Percentiles rank a stretch among this genome's conserved stretches.
Conservation (phyloP, 35 echinoderm and acorn worm genomes). For the Ophiothrix spiculata region DNA sequence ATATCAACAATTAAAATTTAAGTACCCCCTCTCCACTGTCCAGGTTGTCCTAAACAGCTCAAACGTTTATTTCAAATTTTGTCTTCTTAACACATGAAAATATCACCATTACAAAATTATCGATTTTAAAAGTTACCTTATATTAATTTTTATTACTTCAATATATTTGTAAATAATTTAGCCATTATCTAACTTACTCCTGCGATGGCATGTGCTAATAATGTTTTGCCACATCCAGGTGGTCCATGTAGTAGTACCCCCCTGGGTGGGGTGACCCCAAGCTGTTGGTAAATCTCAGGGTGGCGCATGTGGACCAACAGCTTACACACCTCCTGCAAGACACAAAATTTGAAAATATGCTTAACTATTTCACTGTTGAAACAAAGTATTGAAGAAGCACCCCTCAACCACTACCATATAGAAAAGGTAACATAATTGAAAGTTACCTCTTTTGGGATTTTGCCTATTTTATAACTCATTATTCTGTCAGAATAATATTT, state of each 20-base stretch:
- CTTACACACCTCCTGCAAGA: conserved; percentile 85
- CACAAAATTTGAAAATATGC: too few species aligned
- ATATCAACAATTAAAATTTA: too few species aligned
- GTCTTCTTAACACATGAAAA: too few species aligned
- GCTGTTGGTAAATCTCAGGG: conserved; percentile 88
- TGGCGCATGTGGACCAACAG: conserved; percentile 87
- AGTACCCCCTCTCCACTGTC: too few species aligned
- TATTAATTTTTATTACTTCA: too few species aligned
- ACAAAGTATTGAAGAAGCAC: too few species aligned
- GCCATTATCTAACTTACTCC: conserved; percentile 92
- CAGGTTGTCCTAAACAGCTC: too few species aligned
- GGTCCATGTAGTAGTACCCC: conserved; percentile 94
- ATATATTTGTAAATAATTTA: background rate
- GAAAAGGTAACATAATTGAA: background rate
- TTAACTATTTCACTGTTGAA: too few species aligned
- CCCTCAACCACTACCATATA: too few species aligned
- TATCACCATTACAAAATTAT: too few species aligned
- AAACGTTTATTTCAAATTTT: too few species aligned
- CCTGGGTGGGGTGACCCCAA: conserved; percentile 85
- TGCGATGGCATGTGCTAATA: conserved; percentile 92
- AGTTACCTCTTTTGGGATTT: background rate
- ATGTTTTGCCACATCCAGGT: conserved; percentile 94
- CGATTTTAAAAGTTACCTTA: too few species aligned
- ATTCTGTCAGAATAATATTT: background rate
- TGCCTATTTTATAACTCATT: background rate